These are phyloP conservation scores for Philereme transversata DNA, from an alignment of 2,888 invertebrate species.

Conservation along the genomic window DNA sequence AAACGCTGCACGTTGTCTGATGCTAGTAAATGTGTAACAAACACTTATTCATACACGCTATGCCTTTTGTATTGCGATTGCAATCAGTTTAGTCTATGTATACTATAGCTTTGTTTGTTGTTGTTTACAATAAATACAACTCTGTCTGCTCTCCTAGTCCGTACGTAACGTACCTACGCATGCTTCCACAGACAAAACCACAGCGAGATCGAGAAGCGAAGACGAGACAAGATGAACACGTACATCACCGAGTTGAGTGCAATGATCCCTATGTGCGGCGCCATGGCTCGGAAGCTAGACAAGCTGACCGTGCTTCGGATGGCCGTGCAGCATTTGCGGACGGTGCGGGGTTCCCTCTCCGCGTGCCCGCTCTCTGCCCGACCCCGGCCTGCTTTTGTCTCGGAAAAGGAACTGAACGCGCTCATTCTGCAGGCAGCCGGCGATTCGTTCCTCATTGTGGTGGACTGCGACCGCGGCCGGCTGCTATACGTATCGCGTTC, in stretches of 20 bases:
- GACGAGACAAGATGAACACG: slow-evolving; percentile 98
- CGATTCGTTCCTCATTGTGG: slow-evolving; percentile 96
- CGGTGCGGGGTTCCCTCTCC: slow-evolving; percentile 74
- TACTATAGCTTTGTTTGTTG: no score
- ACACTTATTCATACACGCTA: no score
- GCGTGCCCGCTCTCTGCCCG: slow-evolving; percentile 88
- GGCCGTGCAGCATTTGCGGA: slow-evolving; percentile 96
- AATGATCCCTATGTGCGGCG: slow-evolving; percentile 97
- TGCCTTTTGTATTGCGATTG: no score
- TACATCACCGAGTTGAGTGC: slow-evolving; percentile 95
- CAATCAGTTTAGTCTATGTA: no score
- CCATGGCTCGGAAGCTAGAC: slow-evolving; percentile 96
- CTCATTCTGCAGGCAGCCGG: slow-evolving; percentile 91
- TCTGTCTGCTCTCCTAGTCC: no score
- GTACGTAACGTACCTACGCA: no score
- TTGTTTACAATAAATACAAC: no score
- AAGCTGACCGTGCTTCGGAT: slow-evolving; percentile 95
- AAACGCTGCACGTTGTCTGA: background rate
- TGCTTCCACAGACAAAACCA: slow-evolving; percentile 89
- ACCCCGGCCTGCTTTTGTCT: slow-evolving; percentile 91
- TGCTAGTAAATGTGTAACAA: no score
- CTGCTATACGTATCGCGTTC: slow-evolving; percentile 96
- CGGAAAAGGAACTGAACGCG: slow-evolving; percentile 94
- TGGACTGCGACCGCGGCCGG: slow-evolving; percentile 95
- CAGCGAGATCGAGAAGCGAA: slow-evolving; percentile 97